Evolutionary conservation across 1,140 invertebrate species (phyloP), one percentile per base, ranked within the genome.

Genomic region (Cephus cinctus): DNA sequence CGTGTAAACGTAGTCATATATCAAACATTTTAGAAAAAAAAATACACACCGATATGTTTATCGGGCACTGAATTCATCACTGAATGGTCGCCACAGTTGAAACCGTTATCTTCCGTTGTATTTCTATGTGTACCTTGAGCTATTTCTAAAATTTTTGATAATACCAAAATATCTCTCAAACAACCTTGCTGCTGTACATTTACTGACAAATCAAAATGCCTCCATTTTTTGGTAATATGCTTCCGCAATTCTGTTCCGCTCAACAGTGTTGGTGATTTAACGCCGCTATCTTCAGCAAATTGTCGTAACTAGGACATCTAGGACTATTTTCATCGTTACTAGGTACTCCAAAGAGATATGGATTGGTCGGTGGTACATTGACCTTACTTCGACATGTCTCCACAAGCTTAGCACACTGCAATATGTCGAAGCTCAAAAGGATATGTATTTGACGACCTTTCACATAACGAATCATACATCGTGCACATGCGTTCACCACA

Each of bases 161-260:
- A 35, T 18, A 31, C 8, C 11, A 47, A 18, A 25, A 56, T 47
- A 39, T 56, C 47, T 41, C 43, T n/a, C n/a, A n/a, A 35, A 23
- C 36, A 19, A 43, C 30, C 41, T 12, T 46, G 16, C 23, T 34
- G 25, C 34, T 45, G 25, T 25, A 49, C 16, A 2, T 8, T 23
- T 18, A 51, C 52, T 0, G 31, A 32, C 2, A 57, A 19, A 21
- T 54, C 34, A 4, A 57, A 38, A 9, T 43, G 30, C 2, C 46
- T 30, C 18, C 47, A 48, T 15, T 31, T 19, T 30, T 47, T 54
- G 12, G 55, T 51, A 27, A 57, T 25, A 27, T 54, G 55, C n/a
- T 57, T 57, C 31, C 51, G 32, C 0, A 57, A 20, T 14, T 18
- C 19, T n/a, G 55, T 57, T 15, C 48, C 43, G 8, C 47, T 5